Evolutionary conservation across 2,888 invertebrate genomes (phyloP).

Genomic region (Tethea ocularis): DNA sequence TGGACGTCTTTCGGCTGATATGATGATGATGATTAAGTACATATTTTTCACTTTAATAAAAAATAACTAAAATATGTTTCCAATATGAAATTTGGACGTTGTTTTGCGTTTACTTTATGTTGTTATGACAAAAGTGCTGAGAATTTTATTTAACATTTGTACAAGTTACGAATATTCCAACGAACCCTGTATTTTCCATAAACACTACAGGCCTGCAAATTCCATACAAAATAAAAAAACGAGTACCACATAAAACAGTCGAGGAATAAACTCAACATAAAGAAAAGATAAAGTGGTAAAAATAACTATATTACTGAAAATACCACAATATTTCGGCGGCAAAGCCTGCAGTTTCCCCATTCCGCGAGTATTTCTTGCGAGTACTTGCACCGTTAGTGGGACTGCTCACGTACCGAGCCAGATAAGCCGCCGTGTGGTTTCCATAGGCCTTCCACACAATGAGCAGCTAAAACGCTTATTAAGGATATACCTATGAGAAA

Average conservation of each 20-base stretch:
- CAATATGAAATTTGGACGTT: too few species aligned
- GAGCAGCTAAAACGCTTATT: not conserved
- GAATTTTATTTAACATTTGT: too few species aligned
- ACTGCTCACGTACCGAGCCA: slow-evolving; percentile 36
- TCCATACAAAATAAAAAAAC: not conserved
- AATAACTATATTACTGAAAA: slow-evolving; percentile 30
- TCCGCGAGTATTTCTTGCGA: slow-evolving; percentile 23
- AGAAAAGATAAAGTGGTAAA: slow-evolving; percentile 1
- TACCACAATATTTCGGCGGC: slow-evolving; percentile 32
- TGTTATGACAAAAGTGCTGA: too few species aligned
- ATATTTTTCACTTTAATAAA: too few species aligned
- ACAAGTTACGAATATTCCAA: not conserved
- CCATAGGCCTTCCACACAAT: slow-evolving; percentile 1
- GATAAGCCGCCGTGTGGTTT: slow-evolving; percentile 29
- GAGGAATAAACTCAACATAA: slow-evolving; percentile 2
- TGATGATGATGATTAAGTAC: too few species aligned
- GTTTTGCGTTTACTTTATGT: too few species aligned
- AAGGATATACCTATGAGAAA: not conserved
- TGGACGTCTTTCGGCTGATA: too few species aligned
- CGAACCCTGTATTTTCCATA: not conserved
- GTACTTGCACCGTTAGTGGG: slow-evolving; percentile 40
- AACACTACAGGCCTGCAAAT: not conserved
- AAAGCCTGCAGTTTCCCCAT: slow-evolving; percentile 28
- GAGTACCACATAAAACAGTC: not conserved
- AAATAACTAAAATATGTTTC: too few species aligned